Base-by-base conservation (phyloP, 2,113 vertebrate genomes). In the Rhipidura dahli region DNA sequence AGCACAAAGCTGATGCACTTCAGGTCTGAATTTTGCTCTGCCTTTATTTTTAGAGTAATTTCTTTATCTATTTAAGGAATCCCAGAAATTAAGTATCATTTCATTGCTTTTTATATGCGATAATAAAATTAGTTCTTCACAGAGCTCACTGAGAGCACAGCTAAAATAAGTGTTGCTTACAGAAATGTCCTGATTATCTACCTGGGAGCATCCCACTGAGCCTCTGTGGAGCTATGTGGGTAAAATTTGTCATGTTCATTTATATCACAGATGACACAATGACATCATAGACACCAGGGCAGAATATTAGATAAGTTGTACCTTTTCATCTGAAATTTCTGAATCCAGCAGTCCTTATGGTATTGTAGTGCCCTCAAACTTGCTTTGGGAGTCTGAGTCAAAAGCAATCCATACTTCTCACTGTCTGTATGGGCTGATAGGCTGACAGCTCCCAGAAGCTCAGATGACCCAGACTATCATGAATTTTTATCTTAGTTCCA, bases 41-140 rank as follows among this genome's bases (percentile, higher is more conserved):
- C 33, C 11, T 89, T 92, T 95, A 92, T 95, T 94, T 95, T 92
- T 95, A 78, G 75, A 75, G 16, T 75, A 68, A 94, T 91, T 87
- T 86, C 45, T 87, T 94, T 13, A 60, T 82, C 94, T 97, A 87
- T 95, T 95, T 94, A 89, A 94, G 65, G 93, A 91, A 87, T 92
- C 89, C 37, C 57, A 89, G 69, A 91, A 96, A 94, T 91, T 85
- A 96, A 53, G 63, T 75, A 57, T 87, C 16, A 75, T 89, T 89
- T 94, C 30, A 79, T 82, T 82, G 68, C 64, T 71, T 87, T 53
- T 78, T 92, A 92, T 87, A 31, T 71, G 57, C 0, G 0, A 50
- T 87, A 83, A 83, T 75, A 81, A 95, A 83, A 77, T 88, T 47
- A 83, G 56, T 63, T 93, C 64, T 86, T 50, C 27, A 13, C 27